A percentile compares a stretch with the other conserved stretches of the same genome.
Conservation (phyloP, 1,140 invertebrate species). For the Neuroterus valhalla region DNA sequence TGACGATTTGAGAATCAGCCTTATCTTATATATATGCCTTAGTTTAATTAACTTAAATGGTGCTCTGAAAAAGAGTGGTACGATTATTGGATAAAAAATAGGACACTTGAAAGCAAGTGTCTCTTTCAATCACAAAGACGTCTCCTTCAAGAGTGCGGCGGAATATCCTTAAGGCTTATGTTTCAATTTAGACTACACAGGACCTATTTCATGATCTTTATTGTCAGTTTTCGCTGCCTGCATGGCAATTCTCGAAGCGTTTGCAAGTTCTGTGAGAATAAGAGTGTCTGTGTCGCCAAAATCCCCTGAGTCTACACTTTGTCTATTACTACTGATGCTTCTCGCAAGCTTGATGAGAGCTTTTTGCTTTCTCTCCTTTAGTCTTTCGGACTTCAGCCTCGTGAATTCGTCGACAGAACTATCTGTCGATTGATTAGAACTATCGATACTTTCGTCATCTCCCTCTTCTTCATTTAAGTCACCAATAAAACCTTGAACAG, state of each 20-base stretch:
- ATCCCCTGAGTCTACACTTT: conserved; percentile 32
- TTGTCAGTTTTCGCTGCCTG: conserved; percentile 7
- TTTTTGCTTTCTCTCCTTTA: conserved; percentile 72
- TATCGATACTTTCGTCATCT: background rate
- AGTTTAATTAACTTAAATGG: background rate
- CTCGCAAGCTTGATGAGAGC: conserved; percentile 72
- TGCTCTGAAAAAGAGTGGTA: background rate
- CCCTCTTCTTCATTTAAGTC: conserved; percentile 36
- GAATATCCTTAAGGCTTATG: background rate
- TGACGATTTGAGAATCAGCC: background rate
- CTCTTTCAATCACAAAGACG: conserved; percentile 16
- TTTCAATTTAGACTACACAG: background rate
- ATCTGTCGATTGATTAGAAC: conserved; percentile 6
- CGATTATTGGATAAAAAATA: background rate
- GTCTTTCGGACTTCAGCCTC: conserved; percentile 73
- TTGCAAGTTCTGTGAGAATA: conserved; percentile 56
- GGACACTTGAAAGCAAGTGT: background rate
- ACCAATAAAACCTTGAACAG: conserved; percentile 39
- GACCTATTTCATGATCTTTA: background rate
- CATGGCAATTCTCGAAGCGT: conserved; percentile 48
- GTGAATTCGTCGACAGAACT: conserved; percentile 75
- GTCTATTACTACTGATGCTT: conserved; percentile 66
- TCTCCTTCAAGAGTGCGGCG: background rate
- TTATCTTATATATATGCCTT: background rate
- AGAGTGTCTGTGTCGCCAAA: conserved; percentile 52